A percentile compares a stretch with the other conserved stretches of the same genome.
Conservation (phyloP, 1,140 invertebrate genomes). For the Bilobella aurantiaca region DNA sequence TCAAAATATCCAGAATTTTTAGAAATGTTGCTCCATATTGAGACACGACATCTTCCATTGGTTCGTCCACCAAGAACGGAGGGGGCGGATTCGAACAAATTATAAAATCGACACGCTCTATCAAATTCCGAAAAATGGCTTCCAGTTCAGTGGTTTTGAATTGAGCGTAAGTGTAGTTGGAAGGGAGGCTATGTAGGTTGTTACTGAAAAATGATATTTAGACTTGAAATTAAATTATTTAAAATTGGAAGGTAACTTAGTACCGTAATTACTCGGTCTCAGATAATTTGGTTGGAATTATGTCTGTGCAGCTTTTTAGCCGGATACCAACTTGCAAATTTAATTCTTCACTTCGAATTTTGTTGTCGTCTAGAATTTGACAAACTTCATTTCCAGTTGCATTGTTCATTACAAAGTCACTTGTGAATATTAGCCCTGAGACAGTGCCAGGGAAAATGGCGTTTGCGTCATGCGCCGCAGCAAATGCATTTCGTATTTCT, state of each 20-base stretch:
- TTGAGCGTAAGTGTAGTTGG: neutral
- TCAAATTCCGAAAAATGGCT: neutral
- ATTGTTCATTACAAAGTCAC: neutral
- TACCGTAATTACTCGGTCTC: neutral
- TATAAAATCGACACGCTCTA: neutral
- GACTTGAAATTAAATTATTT: slow-evolving; percentile 15
- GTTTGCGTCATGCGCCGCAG: slow-evolving; percentile 17
- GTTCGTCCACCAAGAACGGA: neutral
- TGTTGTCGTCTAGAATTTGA: slow-evolving; percentile 9
- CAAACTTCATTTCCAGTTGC: slow-evolving; percentile 8
- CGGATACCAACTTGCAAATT: slow-evolving; percentile 13
- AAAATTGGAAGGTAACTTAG: slow-evolving; percentile 3
- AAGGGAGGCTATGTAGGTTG: slow-evolving; percentile 15
- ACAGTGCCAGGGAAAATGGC: slow-evolving; percentile 14
- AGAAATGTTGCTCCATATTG: neutral
- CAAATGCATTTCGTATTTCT: slow-evolving; percentile 19
- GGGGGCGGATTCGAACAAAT: neutral
- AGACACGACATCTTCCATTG: neutral
- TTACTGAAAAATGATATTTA: slow-evolving; percentile 8
- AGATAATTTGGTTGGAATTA: neutral
- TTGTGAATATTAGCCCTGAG: slow-evolving; percentile 16
- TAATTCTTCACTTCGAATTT: neutral
- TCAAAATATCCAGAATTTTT: neutral
- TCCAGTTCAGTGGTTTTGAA: neutral
- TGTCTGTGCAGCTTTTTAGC: slow-evolving; percentile 12